Evolutionary conservation across 1,140 invertebrate species (phyloP), one percentile per base, ranked within the genome.

Genomic region (Solenopsis invicta): DNA sequence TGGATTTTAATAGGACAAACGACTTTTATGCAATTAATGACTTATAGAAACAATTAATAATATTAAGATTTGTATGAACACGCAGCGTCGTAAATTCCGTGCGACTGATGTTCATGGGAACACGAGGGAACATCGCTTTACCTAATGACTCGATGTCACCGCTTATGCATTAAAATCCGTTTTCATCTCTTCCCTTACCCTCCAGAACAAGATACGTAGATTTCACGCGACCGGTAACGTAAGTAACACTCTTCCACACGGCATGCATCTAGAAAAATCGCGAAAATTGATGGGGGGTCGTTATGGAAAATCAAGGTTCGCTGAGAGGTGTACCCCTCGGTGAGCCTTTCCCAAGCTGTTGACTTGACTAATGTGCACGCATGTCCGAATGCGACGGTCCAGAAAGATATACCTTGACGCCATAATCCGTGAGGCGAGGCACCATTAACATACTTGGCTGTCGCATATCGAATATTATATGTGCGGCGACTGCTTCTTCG

Each of bases 61-160:
- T 54, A 34, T 62, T 37, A 61, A 48, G 24, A 72, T 45, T 21
- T 29, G 52, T 56, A 16, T 56, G 62, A 16, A 29, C 3, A 2
- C 16, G 6, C 16, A 21, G 45, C 71, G 61, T 8, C 52, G 24
- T 75, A 84, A 74, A 74, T 86, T 81, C 52, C 41, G 41, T 45
- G 72, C 71, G 72, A 29, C 77, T 48, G 76, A 88, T 88, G 64
- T 72, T 48, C 87, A 72, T 88, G 87, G 86, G 69, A 82, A 81
- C 24, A 52, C 72, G 72, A 52, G 37, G 56, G 41, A 61, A 69
- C 87, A 81, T 88, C 81, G 61, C 21, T 74, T 61, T 87, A 85
- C 37, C 52, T 82, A 88, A 76, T 37, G 67, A 86, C 67, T 77
- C 75, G 75, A 80, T 61, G 64, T 88, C 84, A 84, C 71, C 50